Percentiles rank a stretch among this genome's conserved stretches.
Evolutionary conservation across 1,140 invertebrate genomes (phyloP).

Genomic region (Hydropsyche tenuis): DNA sequence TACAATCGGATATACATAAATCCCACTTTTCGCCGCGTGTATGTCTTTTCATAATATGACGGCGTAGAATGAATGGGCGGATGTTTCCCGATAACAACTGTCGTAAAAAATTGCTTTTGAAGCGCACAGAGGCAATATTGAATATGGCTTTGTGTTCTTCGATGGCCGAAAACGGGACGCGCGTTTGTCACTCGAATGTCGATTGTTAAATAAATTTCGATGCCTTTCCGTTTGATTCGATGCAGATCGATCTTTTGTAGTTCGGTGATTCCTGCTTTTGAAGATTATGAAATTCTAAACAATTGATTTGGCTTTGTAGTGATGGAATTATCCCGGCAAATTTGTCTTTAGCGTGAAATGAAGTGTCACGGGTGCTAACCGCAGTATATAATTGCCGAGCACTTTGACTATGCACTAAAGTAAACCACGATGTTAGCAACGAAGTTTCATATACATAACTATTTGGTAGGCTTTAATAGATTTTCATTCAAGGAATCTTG

Average conservation of each 20-base stretch:
- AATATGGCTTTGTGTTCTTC: not conserved
- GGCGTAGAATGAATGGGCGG: slow-evolving; percentile 5
- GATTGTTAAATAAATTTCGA: too few species aligned
- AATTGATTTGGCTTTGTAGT: too few species aligned
- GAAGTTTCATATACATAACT: not conserved
- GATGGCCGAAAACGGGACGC: too few species aligned
- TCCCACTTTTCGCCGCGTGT: slow-evolving; percentile 8
- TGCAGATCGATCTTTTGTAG: too few species aligned
- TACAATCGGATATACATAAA: slow-evolving; percentile 22
- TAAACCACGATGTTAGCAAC: not conserved
- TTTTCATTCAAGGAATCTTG: too few species aligned
- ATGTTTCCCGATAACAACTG: not conserved
- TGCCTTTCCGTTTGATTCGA: too few species aligned
- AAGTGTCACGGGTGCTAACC: not conserved
- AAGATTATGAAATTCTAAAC: too few species aligned
- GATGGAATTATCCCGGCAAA: too few species aligned
- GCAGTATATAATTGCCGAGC: slow-evolving; percentile 2
- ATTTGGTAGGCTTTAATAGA: too few species aligned
- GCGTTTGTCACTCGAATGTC: too few species aligned
- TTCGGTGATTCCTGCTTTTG: too few species aligned
- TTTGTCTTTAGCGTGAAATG: not conserved
- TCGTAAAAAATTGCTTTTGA: too few species aligned
- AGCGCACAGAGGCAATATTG: not conserved
- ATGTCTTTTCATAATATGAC: slow-evolving; percentile 1
- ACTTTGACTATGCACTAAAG: not conserved